Evolutionary conservation across 2,113 vertebrate species (phyloP), one percentile per base, ranked within the genome.

Genomic region (Scophthalmus maximus): DNA sequence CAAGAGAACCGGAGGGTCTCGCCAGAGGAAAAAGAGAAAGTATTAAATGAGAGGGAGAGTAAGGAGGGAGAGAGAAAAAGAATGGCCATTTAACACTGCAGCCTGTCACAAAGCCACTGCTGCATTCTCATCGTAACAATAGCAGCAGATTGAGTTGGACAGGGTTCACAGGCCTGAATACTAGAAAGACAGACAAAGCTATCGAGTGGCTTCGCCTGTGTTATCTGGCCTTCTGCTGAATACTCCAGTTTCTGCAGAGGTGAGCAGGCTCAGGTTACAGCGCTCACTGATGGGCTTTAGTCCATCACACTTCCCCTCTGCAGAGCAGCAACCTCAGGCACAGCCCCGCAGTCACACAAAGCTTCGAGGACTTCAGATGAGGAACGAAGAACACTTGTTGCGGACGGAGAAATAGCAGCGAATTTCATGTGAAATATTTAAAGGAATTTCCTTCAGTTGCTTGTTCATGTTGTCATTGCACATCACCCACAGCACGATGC

Each of bases 121-220:
- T 56, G 84, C 76, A 70, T 87, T 91, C 85, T 89, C 68, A 59
- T 1, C 7, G 8, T 78, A 84, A 91, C 87, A 91, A 90, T 87
- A 75, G 83, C 70, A 36, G 68, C 82, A 87, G 87, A 92, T 91
- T 93, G 88, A 92, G 86, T 90, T 86, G 89, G 88, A 92, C 84
- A 85, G 76, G 81, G 87, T 92, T 92, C 89, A 90, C 68, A 67
- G 76, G 71, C 71, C 71, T 76, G 79, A 87, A 81, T 67, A 61
- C 73, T 71, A 78, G 83, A 61, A 78, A 82, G 76, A 60, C 80
- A 89, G 81, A 89, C 79, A 72, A 84, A 84, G 83, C 82, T 82
- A 91, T 90, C 47, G 87, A 91, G 76, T 78, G 76, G 69, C 69
- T 75, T n/a, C 25, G 70, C 50, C 72, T 61, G 62, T 73, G 78